A percentile compares a stretch with the other conserved stretches of the same genome.
phyloP scores from a whole-genome alignment of 1,140 invertebrate species.

The Rhizoglyphus robini region DNA sequence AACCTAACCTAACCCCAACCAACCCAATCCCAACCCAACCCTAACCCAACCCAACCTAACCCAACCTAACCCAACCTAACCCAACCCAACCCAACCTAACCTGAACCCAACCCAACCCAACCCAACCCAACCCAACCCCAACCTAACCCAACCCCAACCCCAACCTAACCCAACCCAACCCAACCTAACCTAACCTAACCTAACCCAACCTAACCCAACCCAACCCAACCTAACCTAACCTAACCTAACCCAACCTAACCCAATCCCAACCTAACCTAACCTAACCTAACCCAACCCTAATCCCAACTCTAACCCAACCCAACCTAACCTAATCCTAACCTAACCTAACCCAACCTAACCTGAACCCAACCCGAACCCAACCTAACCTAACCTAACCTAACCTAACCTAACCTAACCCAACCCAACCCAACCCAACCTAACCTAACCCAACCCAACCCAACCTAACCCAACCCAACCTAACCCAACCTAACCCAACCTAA shows the following conservation, averaged over 20 bases:
- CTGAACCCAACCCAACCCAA: too few species aligned
- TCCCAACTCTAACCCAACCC: too few species aligned
- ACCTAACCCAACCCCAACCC: too few species aligned
- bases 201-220: constrained; percentile 25
- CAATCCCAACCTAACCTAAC: too few species aligned
- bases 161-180: constrained; percentile 15
- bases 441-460: constrained; percentile 21
- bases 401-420: constrained; percentile 25
- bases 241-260: constrained; percentile 18
- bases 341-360: constrained; percentile 11
- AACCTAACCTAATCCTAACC: too few species aligned
- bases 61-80: constrained; percentile 26
- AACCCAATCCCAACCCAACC: constrained; percentile 20
- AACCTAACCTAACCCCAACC: constrained; percentile 20
- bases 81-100: constrained; percentile 24
- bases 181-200: constrained; percentile 26
- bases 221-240: neutral
- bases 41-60: constrained; percentile 30
- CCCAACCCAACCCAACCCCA: too few species aligned
- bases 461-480: constrained; percentile 23
- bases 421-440: constrained; percentile 26
- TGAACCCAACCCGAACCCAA: too few species aligned
- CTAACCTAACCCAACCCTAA: too few species aligned
- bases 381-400: constrained; percentile 21
- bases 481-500: constrained; percentile 24